Base-by-base conservation (phyloP, 2,797 vertebrate genomes). In the Cheirogaleus major region DNA sequence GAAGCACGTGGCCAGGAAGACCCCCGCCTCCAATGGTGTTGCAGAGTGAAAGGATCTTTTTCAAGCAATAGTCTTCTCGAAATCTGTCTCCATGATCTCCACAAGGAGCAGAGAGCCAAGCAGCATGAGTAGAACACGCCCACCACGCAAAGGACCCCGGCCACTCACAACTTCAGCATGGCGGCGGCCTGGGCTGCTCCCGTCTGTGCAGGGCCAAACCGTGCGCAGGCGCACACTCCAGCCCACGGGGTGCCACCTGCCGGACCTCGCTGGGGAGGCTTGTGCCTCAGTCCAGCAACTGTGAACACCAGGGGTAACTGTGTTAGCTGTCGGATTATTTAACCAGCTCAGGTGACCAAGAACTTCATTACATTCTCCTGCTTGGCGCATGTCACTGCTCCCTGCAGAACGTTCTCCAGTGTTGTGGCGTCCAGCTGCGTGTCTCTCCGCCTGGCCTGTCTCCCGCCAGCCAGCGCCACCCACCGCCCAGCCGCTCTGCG, bases 1-100 rank as follows among this genome's bases (percentile, higher is more conserved):
- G 98, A 99, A 99, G 97, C 99, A 99, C 0, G 99, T 99, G 25
- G 99, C 99, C 95, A 99, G 98, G 98, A 99, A 99, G n/a, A 38
- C 99, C 0, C 32, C 99, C 99, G 0, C 99, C 99, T n/a, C 99
- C 99, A 0, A 99, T 99, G 0, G 99, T 98, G 97, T 99, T 99
- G 91, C 99, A 99, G 35, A 99, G 98, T 0, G 99, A 98, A 25
- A 99, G 98, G 0, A 98, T 86, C 65, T 98, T 98, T 30, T 97
- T 97, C 92, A 99, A 99, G 25, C 98, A 97, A 11, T 98, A 98
- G 99, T 99, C 97, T 99, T 99, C 95, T 99, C 99, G 0, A 97
- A 84, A 96, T 99, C 99, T 0, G 98, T 97, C 95, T 99, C 2
- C 2, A 99, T 98, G 72, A 99, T 91, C 95, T 99, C 98, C 52